Percentiles rank a stretch among this genome's conserved stretches.
Conservation (phyloP, 2,113 vertebrate genomes). For the Apteryx owenii region DNA sequence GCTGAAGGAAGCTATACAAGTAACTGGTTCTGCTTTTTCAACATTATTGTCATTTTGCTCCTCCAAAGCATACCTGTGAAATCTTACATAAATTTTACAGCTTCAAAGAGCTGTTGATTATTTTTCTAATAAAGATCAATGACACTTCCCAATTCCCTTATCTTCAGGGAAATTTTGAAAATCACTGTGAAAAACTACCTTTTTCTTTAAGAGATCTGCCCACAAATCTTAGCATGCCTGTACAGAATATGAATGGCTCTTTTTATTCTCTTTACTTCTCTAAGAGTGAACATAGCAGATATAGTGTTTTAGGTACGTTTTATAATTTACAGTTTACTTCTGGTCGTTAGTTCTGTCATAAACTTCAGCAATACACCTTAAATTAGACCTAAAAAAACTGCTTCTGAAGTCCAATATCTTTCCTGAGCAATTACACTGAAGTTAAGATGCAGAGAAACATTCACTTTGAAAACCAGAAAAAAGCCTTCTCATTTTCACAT, state of each 20-base stretch:
- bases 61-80: not conserved
- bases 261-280: not conserved
- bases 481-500: not conserved
- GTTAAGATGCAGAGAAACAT: not conserved
- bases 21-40: not conserved
- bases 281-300: not conserved
- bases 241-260: not conserved
- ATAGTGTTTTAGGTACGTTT: not conserved
- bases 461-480: constrained; percentile 2
- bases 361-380: not conserved
- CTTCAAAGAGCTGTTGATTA: not conserved
- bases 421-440: not conserved
- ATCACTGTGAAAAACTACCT: not conserved
- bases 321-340: not conserved
- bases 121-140: not conserved
- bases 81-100: not conserved
- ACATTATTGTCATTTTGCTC: not conserved
- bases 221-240: not conserved
- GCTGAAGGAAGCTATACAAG: not conserved
- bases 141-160: not conserved
- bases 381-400: not conserved
- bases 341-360: not conserved
- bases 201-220: not conserved
- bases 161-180: not conserved
- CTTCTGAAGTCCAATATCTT: not conserved